A percentile compares a stretch with the other conserved stretches of the same genome.
Evolutionary conservation across 2,113 vertebrate species (phyloP).

Genomic region (Erinaceus europaeus): DNA sequence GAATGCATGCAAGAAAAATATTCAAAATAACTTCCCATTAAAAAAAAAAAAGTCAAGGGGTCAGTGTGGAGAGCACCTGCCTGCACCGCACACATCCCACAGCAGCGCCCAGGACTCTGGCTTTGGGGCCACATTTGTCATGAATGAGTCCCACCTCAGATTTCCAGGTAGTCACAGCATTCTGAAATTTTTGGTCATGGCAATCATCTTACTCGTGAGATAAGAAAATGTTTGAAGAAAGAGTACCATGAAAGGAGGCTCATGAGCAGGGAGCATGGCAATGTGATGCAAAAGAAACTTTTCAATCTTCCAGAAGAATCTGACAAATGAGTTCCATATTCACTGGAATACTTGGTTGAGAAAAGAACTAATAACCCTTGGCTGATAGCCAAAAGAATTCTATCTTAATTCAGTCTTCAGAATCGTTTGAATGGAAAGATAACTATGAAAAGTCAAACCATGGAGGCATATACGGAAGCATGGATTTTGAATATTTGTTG

Average conservation of each 20-base stretch:
- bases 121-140: too few species aligned
- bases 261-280: constrained; percentile 83
- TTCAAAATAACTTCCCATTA: neutral
- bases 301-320: constrained; percentile 72
- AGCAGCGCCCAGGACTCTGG: too few species aligned
- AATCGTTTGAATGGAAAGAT: neutral
- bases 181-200: too few species aligned
- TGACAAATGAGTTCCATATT: constrained; percentile 64
- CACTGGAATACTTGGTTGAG: constrained; percentile 19
- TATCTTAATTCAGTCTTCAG: neutral
- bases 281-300: constrained; percentile 79
- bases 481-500: neutral
- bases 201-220: too few species aligned
- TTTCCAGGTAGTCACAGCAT: too few species aligned
- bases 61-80: too few species aligned
- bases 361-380: constrained; percentile 6
- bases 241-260: constrained; percentile 88
- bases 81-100: too few species aligned
- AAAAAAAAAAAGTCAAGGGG: too few species aligned
- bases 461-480: neutral
- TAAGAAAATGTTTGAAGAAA: too few species aligned
- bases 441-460: neutral
- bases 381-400: neutral
- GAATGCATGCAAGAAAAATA: neutral
- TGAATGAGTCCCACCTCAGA: too few species aligned